Base-by-base conservation (phyloP, 2,797 vertebrate species). In the Darevskia mixta region DNA sequence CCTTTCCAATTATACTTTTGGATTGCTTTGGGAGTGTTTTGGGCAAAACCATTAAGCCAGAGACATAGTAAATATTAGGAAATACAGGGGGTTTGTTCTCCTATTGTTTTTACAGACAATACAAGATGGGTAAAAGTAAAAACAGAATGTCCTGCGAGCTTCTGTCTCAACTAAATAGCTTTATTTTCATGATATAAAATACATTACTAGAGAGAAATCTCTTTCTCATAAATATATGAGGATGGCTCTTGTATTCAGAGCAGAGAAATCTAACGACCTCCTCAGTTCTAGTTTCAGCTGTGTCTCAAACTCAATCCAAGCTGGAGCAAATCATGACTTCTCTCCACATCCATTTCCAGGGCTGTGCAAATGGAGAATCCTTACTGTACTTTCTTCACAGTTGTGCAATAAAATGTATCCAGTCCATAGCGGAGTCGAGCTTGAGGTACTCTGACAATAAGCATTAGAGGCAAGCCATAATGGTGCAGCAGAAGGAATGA, bases 351-450 rank as follows among this genome's bases (percentile, higher is more conserved):
- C 58, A 18, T 18, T 86, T 90, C 61, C 86, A 87, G 41, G 79
- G 38, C 35, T 83, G 91, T 80, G 89, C 71, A 88, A 82, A 89
- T 49, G 90, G 90, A 79, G 66, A 77, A 76, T 71, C 89, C 61
- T 55, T 92, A 82, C 38, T 85, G 64, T 72, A 86, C 73, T 49
- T 35, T 93, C 90, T 91, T 93, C 89, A 90, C 41, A 90, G 90
- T 92, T 92, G 67, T 38, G 69, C 76, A 90, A 78, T 83, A 58
- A 78, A 49, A 91, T n/a, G 27, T 45, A 90, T 83, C 82, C 66
- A 81, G 78, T 83, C 88, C 87, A 86, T 0, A 4, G 85, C 72
- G 67, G 90, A 29, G 25, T 88, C 0, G 0, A 43, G 49, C 35
- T 83, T 81, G 87, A 93, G 61, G 88, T 82, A 79, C 73, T 58